Conservation (phyloP, 53 echinoderm and acorn worm genomes). For the Arbacia lixula region DNA sequence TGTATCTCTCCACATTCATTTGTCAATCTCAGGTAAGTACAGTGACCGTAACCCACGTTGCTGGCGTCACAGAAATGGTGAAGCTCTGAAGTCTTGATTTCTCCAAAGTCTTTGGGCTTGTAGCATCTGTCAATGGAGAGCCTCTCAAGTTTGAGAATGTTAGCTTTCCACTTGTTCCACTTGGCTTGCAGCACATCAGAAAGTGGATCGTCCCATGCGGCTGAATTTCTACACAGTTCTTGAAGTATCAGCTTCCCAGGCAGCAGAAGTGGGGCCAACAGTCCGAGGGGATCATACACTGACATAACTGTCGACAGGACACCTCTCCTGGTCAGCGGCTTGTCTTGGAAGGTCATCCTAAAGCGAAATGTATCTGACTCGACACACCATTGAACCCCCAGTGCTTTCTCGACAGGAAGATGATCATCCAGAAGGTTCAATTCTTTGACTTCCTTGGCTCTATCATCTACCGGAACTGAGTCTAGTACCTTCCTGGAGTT, state of each 20-base stretch:
- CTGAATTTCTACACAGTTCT: conserved; percentile 47
- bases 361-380: conserved; percentile 72
- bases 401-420: conserved; percentile 57
- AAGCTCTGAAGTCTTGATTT: conserved; percentile 23
- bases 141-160: conserved; percentile 15
- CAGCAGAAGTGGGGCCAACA: conserved; percentile 48
- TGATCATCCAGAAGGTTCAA: conserved; percentile 60
- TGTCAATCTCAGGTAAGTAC: conserved; percentile 58
- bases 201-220: conserved; percentile 73
- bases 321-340: conserved; percentile 67
- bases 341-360: conserved; percentile 61
- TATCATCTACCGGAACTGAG: conserved; percentile 55
- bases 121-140: conserved; percentile 53
- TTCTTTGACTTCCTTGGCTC: conserved; percentile 49
- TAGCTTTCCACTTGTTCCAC: conserved; percentile 54
- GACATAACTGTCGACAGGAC: conserved; percentile 67
- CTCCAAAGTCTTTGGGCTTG: conserved; percentile 31
- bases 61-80: conserved; percentile 71
- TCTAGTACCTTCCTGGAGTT: conserved; percentile 58
- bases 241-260: conserved; percentile 61
- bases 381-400: conserved; percentile 71
- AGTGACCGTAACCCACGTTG: conserved; percentile 66
- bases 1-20: conserved; percentile 35
- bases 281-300: conserved; percentile 68
- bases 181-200: conserved; percentile 27